A percentile compares a stretch with the other conserved stretches of the same genome.
These are phyloP conservation scores for Bovichtus diacanthus DNA, from an alignment of 2,797 vertebrate genomes.

Conservation along the genomic window DNA sequence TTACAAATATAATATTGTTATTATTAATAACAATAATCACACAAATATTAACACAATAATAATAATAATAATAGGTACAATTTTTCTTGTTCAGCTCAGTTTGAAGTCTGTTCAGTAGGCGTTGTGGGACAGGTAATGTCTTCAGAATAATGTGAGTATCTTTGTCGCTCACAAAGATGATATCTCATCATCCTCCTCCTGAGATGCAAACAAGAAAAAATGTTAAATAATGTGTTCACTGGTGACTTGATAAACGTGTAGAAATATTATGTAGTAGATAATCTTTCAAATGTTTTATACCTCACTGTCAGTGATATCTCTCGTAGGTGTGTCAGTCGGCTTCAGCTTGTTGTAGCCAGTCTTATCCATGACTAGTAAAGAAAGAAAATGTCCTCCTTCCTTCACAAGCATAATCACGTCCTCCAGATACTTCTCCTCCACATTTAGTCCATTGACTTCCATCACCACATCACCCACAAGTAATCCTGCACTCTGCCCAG, in stretches of 20 bases:
- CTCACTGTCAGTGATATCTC: conserved; percentile 45
- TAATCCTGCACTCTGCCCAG: conserved; percentile 82
- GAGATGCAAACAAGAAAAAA: conserved; percentile 23
- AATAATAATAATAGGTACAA: neutral
- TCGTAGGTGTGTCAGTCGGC: conserved; percentile 37
- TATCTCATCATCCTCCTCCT: conserved; percentile 55
- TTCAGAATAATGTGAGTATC: neutral
- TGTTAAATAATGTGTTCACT: neutral
- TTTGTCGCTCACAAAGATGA: conserved; percentile 52
- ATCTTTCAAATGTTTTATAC: conserved; percentile 41
- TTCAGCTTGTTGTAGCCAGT: conserved; percentile 46
- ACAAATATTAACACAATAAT: neutral
- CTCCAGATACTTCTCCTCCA: conserved; percentile 76
- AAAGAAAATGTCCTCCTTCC: conserved; percentile 63
- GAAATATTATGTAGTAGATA: neutral
- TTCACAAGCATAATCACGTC: conserved; percentile 78
- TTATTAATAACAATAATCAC: neutral
- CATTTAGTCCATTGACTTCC: conserved; percentile 84
- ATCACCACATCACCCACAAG: conserved; percentile 81
- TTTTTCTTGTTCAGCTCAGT: conserved; percentile 2
- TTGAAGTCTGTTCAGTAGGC: conserved; percentile 1
- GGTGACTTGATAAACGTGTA: neutral
- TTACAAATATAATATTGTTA: no score
- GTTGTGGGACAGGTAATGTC: neutral
- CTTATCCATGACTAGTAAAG: conserved; percentile 71